phyloP scores from a whole-genome alignment of 2,888 invertebrate genomes.

The Cephus pygmeus region DNA sequence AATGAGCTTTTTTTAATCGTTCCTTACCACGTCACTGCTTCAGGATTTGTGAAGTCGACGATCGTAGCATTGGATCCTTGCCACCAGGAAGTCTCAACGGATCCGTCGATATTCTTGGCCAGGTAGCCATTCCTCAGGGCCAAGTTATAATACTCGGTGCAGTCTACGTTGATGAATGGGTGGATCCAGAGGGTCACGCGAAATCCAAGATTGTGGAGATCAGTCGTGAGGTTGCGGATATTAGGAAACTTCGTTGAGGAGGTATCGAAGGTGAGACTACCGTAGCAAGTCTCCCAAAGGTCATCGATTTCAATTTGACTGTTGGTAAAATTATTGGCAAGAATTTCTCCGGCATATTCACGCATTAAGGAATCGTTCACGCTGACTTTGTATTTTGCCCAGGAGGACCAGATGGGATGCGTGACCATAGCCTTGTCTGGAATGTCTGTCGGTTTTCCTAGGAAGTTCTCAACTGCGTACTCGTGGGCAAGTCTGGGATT shows the following conservation, averaged over 20 bases:
- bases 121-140: slow-evolving; percentile 72
- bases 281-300: slow-evolving; percentile 88
- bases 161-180: slow-evolving; percentile 84
- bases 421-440: slow-evolving; percentile 79
- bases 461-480: slow-evolving; percentile 71
- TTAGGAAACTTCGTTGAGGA: slow-evolving; percentile 74
- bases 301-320: slow-evolving; percentile 85
- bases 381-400: slow-evolving; percentile 79
- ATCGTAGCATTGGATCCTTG: slow-evolving; percentile 69
- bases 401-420: slow-evolving; percentile 90
- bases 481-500: slow-evolving; percentile 75
- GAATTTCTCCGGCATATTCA: slow-evolving; percentile 76
- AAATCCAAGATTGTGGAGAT: slow-evolving; percentile 76
- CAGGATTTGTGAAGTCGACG: slow-evolving; percentile 77
- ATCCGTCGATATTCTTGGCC: slow-evolving; percentile 60
- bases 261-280: slow-evolving; percentile 78
- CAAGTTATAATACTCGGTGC: slow-evolving; percentile 49
- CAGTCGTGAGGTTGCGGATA: slow-evolving; percentile 71
- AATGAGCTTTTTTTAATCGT: slow-evolving; percentile 65
- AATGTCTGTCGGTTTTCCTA: slow-evolving; percentile 73
- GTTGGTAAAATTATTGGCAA: slow-evolving; percentile 73
- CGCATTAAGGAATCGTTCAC: slow-evolving; percentile 71
- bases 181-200: slow-evolving; percentile 86
- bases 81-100: slow-evolving; percentile 66
- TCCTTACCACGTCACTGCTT: slow-evolving; percentile 70